phyloP scores from a whole-genome alignment of 1,140 invertebrate species.

The Scaptomyza montana region DNA sequence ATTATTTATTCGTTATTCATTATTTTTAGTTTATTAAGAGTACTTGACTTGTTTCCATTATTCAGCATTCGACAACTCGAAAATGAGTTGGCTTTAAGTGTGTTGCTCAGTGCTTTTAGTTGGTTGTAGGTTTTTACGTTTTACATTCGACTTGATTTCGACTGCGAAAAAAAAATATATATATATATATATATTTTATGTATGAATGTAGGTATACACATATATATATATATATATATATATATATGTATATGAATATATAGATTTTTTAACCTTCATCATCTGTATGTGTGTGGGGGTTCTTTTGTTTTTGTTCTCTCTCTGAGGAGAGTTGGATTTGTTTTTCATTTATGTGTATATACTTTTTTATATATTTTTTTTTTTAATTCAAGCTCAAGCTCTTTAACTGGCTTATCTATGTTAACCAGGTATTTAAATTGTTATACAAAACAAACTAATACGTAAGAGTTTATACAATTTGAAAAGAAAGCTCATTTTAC shows the following conservation, averaged over 20 bases:
- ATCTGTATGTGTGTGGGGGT: slow-evolving; percentile 15
- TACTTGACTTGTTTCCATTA: slow-evolving; percentile 57
- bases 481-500: slow-evolving; percentile 18
- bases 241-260: slow-evolving; percentile 37
- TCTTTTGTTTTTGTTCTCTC: background rate
- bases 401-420: slow-evolving; percentile 14
- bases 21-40: slow-evolving; percentile 40
- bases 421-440: slow-evolving; percentile 20
- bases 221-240: slow-evolving; percentile 23
- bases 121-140: slow-evolving; percentile 39
- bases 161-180: slow-evolving; percentile 41
- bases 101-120: slow-evolving; percentile 68
- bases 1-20: slow-evolving; percentile 20
- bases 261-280: slow-evolving; percentile 51
- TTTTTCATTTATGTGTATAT: slow-evolving; percentile 1
- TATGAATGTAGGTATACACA: too few relatives aligned
- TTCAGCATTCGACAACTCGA: slow-evolving; percentile 74
- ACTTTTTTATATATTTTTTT: slow-evolving; percentile 1
- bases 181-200: slow-evolving; percentile 13
- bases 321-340: background rate
- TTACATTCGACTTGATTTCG: slow-evolving; percentile 29
- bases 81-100: slow-evolving; percentile 68
- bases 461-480: slow-evolving; percentile 4
- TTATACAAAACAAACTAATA: slow-evolving; percentile 23
- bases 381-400: slow-evolving; percentile 44